Evolutionary conservation across 2,113 vertebrate species (phyloP), one percentile per base, ranked within the genome.

Genomic region (Proterorhinus semilunaris): DNA sequence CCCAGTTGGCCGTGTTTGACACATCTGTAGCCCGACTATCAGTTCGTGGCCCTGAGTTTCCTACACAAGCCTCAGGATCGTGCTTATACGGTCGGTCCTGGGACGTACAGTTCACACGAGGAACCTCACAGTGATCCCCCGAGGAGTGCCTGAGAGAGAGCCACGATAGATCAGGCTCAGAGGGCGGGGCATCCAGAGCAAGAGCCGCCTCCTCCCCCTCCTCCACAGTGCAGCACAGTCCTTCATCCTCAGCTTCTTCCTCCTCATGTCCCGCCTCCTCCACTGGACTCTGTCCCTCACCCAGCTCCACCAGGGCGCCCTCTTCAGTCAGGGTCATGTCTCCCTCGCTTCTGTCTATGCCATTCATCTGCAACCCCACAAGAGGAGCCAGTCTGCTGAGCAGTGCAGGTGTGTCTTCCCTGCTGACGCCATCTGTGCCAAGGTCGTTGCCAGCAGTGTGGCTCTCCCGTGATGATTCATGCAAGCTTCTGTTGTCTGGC

Each of bases 351-450:
- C 80, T 78, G 85, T 91, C 91, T 62, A 81, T 89, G 71, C 91
- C 92, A 71, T 91, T 88, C 8, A 89, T 84, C 72, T 91, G 64
- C 69, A 66, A 52, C 68, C 76, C 71, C 17, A 68, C 64, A 10
- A 49, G 70, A 75, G 76, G 69, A 72, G 81, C 87, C 71, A 78
- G 50, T 83, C 77, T 85, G 78, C 73, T 81, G 78, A 79, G 80
- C 79, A 72, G 82, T 36, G 79, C 82, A 81, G 85, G 81, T 79
- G 85, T 9, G 85, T 75, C 90, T 77, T 87, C 91, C 79, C 79
- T 81, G 61, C 87, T 84, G 82, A 85, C 67, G 76, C 81, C 92
- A 90, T 92, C 94, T 91, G 84, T 89, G 66, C 88, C 88, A 85
- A 90, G 86, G 84, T 94, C 91, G 80, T 90, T 81, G 7, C 81